Conservation (phyloP, 2,888 invertebrate genomes). For the Eueremaeus valkanovi region DNA sequence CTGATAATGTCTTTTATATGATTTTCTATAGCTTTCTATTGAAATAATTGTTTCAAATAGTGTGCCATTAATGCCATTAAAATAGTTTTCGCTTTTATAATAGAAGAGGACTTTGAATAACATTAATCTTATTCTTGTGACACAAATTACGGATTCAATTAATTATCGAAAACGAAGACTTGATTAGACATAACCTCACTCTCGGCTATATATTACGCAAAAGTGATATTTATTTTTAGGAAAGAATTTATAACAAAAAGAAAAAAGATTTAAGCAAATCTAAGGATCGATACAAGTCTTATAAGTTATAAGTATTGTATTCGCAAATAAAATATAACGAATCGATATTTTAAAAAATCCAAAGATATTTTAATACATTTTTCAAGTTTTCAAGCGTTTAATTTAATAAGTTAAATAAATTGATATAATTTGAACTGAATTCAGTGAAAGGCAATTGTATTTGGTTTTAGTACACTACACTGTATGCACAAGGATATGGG, state of each 20-base stretch:
- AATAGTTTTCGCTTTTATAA: neutral
- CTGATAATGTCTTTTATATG: neutral
- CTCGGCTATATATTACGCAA: no score
- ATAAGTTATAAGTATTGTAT: no score
- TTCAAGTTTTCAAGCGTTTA: no score
- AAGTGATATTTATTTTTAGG: no score
- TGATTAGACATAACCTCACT: conserved; percentile 12
- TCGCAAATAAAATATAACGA: neutral
- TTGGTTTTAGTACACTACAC: no score
- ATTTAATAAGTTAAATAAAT: no score
- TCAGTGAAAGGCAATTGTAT: no score
- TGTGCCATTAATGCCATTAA: neutral
- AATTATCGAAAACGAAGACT: conserved; percentile 9
- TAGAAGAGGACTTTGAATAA: neutral
- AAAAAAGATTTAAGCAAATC: no score
- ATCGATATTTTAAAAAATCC: conserved; percentile 1
- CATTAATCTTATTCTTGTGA: conserved; percentile 32
- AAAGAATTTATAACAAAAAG: neutral
- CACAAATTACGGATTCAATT: conserved; percentile 23
- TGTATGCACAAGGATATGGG: no score
- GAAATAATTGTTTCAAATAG: conserved; percentile 7
- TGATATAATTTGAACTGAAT: no score
- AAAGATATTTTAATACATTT: no score
- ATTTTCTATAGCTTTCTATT: neutral
- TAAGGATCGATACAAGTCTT: neutral